Conservation (phyloP, 2,113 vertebrate species). For the Dermatemys mawii region DNA sequence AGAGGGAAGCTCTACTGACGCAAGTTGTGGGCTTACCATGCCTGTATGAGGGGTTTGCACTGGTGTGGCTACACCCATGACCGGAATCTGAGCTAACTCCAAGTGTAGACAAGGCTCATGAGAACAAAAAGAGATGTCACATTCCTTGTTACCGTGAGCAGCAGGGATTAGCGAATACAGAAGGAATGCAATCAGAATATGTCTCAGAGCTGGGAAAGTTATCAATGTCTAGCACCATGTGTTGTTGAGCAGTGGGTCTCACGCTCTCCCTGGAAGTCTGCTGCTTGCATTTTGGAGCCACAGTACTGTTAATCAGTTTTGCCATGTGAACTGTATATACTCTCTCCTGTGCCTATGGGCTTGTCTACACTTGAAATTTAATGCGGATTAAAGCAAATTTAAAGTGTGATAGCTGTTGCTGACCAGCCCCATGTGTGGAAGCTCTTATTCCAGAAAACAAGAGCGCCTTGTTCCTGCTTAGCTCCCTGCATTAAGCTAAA, state of each 20-base stretch:
- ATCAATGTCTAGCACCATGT: fast-evolving
- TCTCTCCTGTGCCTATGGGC: fast-evolving
- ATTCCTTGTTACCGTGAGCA: not conserved
- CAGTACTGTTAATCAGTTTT: not conserved
- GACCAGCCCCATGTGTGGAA: not conserved
- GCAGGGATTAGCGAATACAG: not conserved
- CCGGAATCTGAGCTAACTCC: fast-evolving
- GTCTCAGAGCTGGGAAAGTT: not conserved
- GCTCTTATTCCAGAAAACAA: not conserved
- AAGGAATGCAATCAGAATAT: not conserved
- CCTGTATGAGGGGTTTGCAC: not conserved
- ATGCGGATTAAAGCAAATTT: not conserved
- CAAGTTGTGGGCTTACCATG: not conserved
- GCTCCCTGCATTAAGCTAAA: not conserved
- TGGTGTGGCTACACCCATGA: not conserved
- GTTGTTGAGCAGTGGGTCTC: not conserved
- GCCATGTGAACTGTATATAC: not conserved
- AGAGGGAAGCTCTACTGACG: not conserved
- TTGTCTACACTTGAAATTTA: not conserved
- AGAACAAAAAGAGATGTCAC: not conserved
- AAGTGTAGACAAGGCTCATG: not conserved
- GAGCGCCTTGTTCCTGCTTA: not conserved
- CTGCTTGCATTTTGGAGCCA: not conserved
- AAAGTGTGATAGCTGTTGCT: not conserved
- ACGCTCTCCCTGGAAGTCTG: not conserved